phyloP scores from a whole-genome alignment of 2,113 vertebrate genomes.

The Muscicapa adusta region DNA sequence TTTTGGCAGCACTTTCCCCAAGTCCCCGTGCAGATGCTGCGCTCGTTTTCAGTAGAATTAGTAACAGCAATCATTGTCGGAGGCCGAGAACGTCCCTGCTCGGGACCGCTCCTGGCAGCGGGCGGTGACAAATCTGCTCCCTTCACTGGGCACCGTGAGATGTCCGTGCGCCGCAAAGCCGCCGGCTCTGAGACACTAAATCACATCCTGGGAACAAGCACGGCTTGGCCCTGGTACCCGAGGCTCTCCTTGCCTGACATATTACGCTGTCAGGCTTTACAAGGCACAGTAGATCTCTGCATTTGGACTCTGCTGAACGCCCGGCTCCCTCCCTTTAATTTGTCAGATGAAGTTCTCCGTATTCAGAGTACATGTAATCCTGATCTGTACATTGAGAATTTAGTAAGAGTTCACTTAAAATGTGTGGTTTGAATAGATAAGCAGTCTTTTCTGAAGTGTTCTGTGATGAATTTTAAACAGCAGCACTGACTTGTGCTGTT shows the following conservation, averaged over 20 bases:
- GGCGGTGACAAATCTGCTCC: conserved; percentile 65
- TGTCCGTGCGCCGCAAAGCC: conserved; percentile 8
- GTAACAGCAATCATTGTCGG: conserved; percentile 56
- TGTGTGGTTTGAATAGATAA: conserved; percentile 52
- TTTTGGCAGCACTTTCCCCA: conserved; percentile 71
- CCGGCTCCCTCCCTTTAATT: background rate
- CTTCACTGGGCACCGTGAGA: conserved; percentile 37
- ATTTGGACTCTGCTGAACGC: background rate
- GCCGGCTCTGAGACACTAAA: background rate
- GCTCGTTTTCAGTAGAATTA: conserved; percentile 69
- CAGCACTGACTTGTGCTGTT: background rate
- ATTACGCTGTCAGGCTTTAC: conserved; percentile 9
- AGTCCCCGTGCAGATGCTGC: conserved; percentile 74
- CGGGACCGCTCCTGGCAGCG: background rate
- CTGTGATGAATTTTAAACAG: conserved; percentile 49
- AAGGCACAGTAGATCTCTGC: conserved; percentile 19
- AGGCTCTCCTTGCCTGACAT: conserved; percentile 26
- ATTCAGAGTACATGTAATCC: conserved; percentile 25
- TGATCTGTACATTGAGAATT: conserved; percentile 24
- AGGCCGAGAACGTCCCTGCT: conserved; percentile 57
- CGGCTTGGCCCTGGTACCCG: conserved; percentile 1
- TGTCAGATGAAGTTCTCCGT: conserved; percentile 28
- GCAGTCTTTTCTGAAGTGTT: conserved; percentile 38
- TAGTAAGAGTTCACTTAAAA: conserved; percentile 40
- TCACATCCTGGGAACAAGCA: conserved; percentile 5